Base-by-base conservation (phyloP, 2,113 vertebrate genomes). In the Pangasianodon gigas region DNA sequence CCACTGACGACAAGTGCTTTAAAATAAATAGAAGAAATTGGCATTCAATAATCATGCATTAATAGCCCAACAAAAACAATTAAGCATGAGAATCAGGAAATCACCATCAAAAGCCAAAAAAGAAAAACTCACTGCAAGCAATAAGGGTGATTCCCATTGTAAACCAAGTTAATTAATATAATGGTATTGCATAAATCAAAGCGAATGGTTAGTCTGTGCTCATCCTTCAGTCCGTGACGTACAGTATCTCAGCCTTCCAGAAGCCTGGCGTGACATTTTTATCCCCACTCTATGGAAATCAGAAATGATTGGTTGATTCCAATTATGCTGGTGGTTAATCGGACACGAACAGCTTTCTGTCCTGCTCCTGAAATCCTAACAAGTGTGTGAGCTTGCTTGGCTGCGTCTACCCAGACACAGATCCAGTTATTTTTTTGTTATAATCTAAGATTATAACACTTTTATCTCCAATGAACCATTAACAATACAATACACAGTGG, bases 331-430 rank as follows among this genome's bases (percentile, higher is more conserved):
- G 46, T 80, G 32, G 80, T 84, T 84, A 58, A 84, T 84, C 32
- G 7, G 81, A 58, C 21, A 3, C 9, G 1, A n/a, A 10, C 81
- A 58, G 32, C n/a, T 18, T 56, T 82, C 80, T 82, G 16, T 41
- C 81, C 48, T 83, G 81, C 81, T 37, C n/a, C 19, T 52, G 51
- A 82, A 82, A 82, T 32, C 51, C 29, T 54, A 54, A n/a, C 46
- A 52, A n/a, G 26, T n/a, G 46, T 79, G 16, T 82, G n/a, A 32
- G 51, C 51, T 54, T 32, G n/a, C 51, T 32, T 82, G 77, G 46
- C 77, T 19, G 48, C 16, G 0, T 52, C 18, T 82, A 9, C 92
- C 95, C 96, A 48, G 41, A 18, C 46, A 52, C 46, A 80, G 32
- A 74, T 8, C 69, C 69, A 74, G 19, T 24, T 0, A 7, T 75